phyloP scores from a whole-genome alignment of 2,797 vertebrate genomes.

The Hippocampus kuda region DNA sequence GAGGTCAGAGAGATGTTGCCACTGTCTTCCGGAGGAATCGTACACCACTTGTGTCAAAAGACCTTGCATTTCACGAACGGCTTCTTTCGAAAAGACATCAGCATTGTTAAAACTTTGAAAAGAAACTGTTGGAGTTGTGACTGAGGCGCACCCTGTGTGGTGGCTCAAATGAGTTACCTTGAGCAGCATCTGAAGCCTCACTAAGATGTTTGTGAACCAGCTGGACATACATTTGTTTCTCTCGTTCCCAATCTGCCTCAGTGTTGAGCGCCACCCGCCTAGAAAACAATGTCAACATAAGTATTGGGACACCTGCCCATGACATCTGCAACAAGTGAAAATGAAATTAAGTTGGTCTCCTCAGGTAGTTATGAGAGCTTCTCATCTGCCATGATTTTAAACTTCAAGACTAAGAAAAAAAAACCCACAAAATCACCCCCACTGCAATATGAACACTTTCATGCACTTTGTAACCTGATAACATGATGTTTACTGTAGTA shows the following conservation, averaged over 20 bases:
- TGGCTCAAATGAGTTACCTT: slow-evolving; percentile 49
- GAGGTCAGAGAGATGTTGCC: slow-evolving; percentile 71
- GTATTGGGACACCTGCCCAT: too few relatives aligned
- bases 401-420: too few relatives aligned
- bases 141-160: background rate
- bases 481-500: too few relatives aligned
- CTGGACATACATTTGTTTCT: slow-evolving; percentile 51
- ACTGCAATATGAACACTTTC: too few relatives aligned
- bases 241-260: slow-evolving; percentile 48
- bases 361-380: too few relatives aligned
- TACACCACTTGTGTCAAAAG: slow-evolving; percentile 58
- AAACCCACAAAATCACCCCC: too few relatives aligned
- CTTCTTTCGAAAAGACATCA: slow-evolving; percentile 42
- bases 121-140: background rate
- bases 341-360: too few relatives aligned
- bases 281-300: background rate
- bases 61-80: slow-evolving; percentile 58
- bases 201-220: slow-evolving; percentile 47
- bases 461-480: too few relatives aligned
- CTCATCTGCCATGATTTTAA: too few relatives aligned
- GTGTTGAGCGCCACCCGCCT: slow-evolving; percentile 29
- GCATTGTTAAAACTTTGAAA: background rate
- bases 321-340: too few relatives aligned
- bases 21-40: slow-evolving; percentile 21
- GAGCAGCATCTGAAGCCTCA: slow-evolving; percentile 13